Conservation (phyloP, 2,888 invertebrate genomes). For the Leucozona laternaria region DNA sequence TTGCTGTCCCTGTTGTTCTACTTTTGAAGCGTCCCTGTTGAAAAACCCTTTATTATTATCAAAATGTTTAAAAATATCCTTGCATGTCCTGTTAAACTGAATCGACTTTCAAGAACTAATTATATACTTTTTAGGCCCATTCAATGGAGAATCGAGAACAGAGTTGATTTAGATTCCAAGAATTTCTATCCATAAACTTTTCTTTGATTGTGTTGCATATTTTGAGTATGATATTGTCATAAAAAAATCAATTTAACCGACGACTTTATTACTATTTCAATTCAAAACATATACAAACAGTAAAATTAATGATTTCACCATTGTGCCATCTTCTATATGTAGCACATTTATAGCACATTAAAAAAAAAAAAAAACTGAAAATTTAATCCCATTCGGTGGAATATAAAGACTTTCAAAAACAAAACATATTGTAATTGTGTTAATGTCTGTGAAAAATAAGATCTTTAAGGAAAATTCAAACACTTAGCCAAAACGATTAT, state of each 20-base stretch:
- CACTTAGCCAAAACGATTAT: slow-evolving; percentile 11
- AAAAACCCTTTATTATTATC: too few species aligned
- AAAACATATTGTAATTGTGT: background rate
- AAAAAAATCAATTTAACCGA: slow-evolving; percentile 1
- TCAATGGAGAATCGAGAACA: background rate
- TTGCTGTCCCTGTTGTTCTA: too few species aligned
- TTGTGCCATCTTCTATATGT: background rate
- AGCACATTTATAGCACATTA: background rate
- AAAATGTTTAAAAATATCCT: background rate
- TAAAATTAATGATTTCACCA: background rate
- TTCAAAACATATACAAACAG: too few species aligned
- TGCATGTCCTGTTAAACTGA: background rate
- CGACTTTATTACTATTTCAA: background rate
- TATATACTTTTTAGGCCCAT: background rate
- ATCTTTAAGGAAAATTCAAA: slow-evolving; percentile 3
- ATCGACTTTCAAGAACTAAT: background rate
- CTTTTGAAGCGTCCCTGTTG: too few species aligned
- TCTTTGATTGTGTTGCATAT: background rate
- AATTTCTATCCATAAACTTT: background rate
- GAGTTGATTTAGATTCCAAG: background rate
- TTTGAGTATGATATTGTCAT: background rate
- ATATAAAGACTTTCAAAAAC: background rate
- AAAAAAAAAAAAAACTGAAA: background rate
- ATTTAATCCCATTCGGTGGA: background rate
- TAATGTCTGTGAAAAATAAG: slow-evolving; percentile 3